phyloP scores from a whole-genome alignment of 2,797 vertebrate species.

The Enteromius anoplus region DNA sequence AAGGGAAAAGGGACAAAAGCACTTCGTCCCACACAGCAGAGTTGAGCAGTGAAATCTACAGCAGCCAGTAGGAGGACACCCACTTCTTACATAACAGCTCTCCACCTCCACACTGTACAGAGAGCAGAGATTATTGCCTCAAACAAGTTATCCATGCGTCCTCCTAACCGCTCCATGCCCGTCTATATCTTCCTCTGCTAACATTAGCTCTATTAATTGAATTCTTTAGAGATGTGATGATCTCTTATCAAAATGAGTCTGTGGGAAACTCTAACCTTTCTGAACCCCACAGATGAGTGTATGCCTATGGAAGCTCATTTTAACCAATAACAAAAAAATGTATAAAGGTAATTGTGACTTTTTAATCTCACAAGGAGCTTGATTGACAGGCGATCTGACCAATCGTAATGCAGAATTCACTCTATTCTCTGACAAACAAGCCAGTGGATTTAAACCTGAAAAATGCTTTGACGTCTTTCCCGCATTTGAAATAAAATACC shows the following conservation, averaged over 20 bases:
- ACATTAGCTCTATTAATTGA: background rate
- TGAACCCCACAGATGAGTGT: background rate
- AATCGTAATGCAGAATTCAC: background rate
- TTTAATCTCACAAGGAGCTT: background rate
- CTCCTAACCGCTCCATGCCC: slow-evolving; percentile 19
- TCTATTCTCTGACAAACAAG: background rate
- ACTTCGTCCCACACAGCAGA: slow-evolving; percentile 68
- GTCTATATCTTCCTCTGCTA: background rate
- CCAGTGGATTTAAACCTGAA: background rate
- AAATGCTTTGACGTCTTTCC: background rate
- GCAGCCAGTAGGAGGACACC: slow-evolving; percentile 67
- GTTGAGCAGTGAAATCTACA: slow-evolving; percentile 63
- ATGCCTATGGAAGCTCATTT: background rate
- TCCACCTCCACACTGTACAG: slow-evolving; percentile 70
- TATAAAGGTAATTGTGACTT: background rate
- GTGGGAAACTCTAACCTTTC: slow-evolving; percentile 1
- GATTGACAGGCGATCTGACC: background rate
- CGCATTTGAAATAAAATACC: background rate
- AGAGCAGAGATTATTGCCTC: slow-evolving; percentile 63
- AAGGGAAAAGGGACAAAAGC: slow-evolving; percentile 57
- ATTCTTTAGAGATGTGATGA: background rate
- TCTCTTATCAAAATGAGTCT: slow-evolving; percentile 3
- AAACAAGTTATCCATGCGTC: slow-evolving; percentile 60
- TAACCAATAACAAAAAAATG: background rate
- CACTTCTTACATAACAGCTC: slow-evolving; percentile 75